Evolutionary conservation across 2,113 vertebrate genomes (phyloP).

Genomic region (Brachyhypopomus gauderio): DNA sequence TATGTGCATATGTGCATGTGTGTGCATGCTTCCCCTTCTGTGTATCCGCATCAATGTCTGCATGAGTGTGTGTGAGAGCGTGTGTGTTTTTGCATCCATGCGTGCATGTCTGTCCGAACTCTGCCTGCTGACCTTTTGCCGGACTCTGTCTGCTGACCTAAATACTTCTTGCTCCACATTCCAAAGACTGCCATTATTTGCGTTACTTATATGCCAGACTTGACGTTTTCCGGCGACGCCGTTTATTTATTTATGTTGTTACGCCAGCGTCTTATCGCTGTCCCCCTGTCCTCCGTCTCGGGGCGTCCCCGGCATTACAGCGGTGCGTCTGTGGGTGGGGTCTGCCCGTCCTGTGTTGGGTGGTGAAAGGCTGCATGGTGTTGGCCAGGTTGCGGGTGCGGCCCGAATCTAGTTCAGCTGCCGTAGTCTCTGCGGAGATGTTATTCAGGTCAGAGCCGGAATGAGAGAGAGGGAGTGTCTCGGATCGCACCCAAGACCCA

Average conservation of each 20-base stretch:
- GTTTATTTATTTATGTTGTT: not conserved
- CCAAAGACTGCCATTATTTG: not conserved
- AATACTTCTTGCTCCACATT: not conserved
- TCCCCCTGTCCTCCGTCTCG: not conserved
- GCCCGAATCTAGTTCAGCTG: constrained; percentile 72
- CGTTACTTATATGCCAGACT: not conserved
- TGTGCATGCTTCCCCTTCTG: no score
- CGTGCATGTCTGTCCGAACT: not conserved
- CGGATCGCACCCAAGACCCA: constrained; percentile 8
- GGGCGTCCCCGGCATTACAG: not conserved
- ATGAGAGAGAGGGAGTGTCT: not conserved
- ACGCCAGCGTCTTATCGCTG: not conserved
- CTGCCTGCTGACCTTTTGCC: constrained; percentile 60
- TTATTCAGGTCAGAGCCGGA: constrained; percentile 69
- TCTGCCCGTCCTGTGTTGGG: not conserved
- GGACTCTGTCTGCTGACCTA: constrained; percentile 52
- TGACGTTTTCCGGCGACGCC: no score
- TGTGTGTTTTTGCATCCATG: not conserved
- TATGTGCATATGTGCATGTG: constrained; percentile 20
- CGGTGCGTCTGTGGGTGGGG: no score
- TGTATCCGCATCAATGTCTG: constrained; percentile 25
- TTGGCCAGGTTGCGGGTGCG: constrained; percentile 18
- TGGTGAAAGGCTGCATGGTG: constrained; percentile 28
- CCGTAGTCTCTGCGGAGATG: constrained; percentile 60
- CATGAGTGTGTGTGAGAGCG: constrained; percentile 19